Base-by-base conservation (phyloP, 2,888 invertebrate species). In the Branchipolynoe longqiensis region DNA sequence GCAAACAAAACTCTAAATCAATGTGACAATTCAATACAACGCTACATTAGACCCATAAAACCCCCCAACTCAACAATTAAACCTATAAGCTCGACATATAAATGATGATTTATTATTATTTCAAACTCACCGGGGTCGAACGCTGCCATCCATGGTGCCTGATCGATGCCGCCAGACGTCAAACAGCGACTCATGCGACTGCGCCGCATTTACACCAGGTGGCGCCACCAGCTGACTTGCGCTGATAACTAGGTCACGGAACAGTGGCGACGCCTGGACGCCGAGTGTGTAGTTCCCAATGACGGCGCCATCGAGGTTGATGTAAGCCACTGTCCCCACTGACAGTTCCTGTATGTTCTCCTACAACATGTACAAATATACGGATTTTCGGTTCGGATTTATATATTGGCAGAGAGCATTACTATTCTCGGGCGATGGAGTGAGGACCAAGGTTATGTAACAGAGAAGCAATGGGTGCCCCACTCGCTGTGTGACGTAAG, bases 291-390 rank as follows among this genome's bases (percentile, higher is more conserved):
- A 83, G 59, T 87, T 88, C 1, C 89, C 89, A 85, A 41, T 84
- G 22, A 84, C 31, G 33, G 91, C 89, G 64, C 91, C 90, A 88
- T 87, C 88, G 22, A 88, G 85, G 73, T 88, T 88, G 69, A 88
- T 88, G 48, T 88, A 88, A 48, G 86, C 84, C n/a, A 88, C 88
- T 1, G 87, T 64, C 0, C 87, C 54, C 3, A 69, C 74, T 8
- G 85, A 41, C 33, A 88, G 58, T 48, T 85, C 90, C 88, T 54
- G 90, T 90, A 86, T 91, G 90, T 84, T 92, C 91, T 78, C 91
- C 91, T 88, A n/a, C n/a, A n/a, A n/a, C n/a, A n/a, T n/a, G n/a
- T n/a, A n/a, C n/a, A n/a, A n/a, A n/a, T n/a, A n/a, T n/a, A n/a
- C n/a, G n/a, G n/a, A n/a, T n/a, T n/a, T n/a, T n/a, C n/a, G n/a